Conservation (phyloP, 2,113 vertebrate genomes). For the Columba livia region DNA sequence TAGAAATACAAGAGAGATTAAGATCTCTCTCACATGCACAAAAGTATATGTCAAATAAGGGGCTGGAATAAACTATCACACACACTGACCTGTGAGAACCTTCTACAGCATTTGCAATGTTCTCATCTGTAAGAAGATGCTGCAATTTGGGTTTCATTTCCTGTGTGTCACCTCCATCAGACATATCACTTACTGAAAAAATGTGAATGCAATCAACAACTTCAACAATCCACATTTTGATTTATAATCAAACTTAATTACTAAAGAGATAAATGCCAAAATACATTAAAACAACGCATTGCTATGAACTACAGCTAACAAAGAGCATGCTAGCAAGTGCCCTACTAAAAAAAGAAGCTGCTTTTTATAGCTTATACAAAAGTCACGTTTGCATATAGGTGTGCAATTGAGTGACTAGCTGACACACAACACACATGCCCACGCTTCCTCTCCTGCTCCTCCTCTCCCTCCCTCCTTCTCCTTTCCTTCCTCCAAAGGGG, state of each 20-base stretch:
- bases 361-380: neutral
- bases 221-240: neutral
- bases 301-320: neutral
- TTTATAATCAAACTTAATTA: neutral
- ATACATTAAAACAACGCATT: neutral
- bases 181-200: constrained; percentile 45
- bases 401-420: neutral
- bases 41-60: neutral
- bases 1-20: neutral
- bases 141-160: neutral
- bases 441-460: neutral
- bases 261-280: neutral
- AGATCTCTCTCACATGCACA: neutral
- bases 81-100: constrained; percentile 53
- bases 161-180: neutral
- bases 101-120: neutral
- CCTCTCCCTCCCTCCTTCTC: neutral
- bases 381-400: neutral
- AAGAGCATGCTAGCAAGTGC: neutral
- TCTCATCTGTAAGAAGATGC: neutral
- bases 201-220: neutral
- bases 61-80: neutral
- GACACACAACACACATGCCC: neutral
- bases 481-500: neutral
- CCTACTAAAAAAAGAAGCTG: neutral